A percentile compares a stretch with the other conserved stretches of the same genome.
Conservation (phyloP, 2,113 vertebrate species). For the Chrysemys picta region DNA sequence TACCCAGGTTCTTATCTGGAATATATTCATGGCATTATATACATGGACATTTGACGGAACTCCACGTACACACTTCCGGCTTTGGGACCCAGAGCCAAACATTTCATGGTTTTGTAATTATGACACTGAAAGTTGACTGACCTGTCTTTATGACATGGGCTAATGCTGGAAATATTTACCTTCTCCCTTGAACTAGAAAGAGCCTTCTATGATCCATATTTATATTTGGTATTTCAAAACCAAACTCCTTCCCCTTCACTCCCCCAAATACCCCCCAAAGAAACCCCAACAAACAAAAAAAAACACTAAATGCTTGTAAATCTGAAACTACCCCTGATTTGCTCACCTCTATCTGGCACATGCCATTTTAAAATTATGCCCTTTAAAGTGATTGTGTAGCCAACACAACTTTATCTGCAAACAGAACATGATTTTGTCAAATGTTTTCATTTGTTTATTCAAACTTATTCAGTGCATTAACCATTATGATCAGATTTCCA, state of each 20-base stretch:
- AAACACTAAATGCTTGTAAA: neutral
- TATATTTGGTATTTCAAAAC: conserved; percentile 49
- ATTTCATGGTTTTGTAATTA: neutral
- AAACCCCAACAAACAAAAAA: neutral
- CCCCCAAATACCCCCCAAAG: neutral
- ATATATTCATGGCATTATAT: conserved; percentile 22
- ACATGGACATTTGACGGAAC: conserved; percentile 25
- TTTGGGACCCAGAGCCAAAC: conserved; percentile 38
- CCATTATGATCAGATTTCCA: neutral
- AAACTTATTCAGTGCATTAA: neutral
- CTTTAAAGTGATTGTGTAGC: neutral
- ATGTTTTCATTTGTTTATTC: neutral
- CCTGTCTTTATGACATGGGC: conserved; percentile 1
- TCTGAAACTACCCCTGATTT: neutral
- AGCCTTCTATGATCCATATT: neutral
- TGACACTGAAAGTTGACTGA: neutral
- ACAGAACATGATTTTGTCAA: neutral
- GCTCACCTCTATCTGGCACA: neutral
- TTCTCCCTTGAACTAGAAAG: neutral
- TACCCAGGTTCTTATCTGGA: neutral
- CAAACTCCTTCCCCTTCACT: neutral
- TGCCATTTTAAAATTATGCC: neutral
- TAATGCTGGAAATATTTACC: conserved; percentile 31
- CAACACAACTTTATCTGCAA: neutral
- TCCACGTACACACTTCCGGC: conserved; percentile 18